Evolutionary conservation across 2,888 invertebrate genomes (phyloP), one percentile per base, ranked within the genome.

Genomic region (Ectobius pallidus): DNA sequence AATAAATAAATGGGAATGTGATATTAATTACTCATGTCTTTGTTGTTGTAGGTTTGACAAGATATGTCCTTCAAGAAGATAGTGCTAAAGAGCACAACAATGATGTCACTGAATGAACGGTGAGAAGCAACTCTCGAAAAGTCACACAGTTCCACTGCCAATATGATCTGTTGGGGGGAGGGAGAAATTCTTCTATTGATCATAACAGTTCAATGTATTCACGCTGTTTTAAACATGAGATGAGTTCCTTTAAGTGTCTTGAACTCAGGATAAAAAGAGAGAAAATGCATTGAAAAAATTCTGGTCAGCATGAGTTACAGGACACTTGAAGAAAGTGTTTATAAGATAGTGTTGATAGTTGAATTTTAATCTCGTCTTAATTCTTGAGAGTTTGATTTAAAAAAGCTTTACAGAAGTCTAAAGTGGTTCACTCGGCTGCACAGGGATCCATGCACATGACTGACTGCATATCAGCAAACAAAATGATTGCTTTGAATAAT

Each of bases 31-130:
- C n/a, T n/a, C n/a, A n/a, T n/a, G 44, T 39, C 7, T 39, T 39
- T 3, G 14, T 46, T 25, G n/a, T 68, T 68, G 46, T 25, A 52
- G 52, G 20, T 18, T 52, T 22, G 14, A 20, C 55, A 34, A 58
- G 27, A n/a, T 16, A 73, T 73, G 73, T 75, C 74, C 25, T 70
- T 72, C 58, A 77, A 77, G 74, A 84, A 84, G 78, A 81, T 83
- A 58, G 81, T 83, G 76, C 79, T 84, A 52, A 84, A 84, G 77
- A 83, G 82, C 77, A 82, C 83, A 11, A 84, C 84, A 25, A 81
- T 81, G 78, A 82, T 84, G 79, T 82, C 82, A 14, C 78, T 84
- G 30, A 84, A 83, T 78, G 84, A 84, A 76, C 81, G 84, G 82
- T 83, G 82, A 82, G 81, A 77, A 77, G 49, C 70, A 58, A 58